Evolutionary conservation across 2,888 invertebrate species (phyloP).

Genomic region (Eilema griseolum): DNA sequence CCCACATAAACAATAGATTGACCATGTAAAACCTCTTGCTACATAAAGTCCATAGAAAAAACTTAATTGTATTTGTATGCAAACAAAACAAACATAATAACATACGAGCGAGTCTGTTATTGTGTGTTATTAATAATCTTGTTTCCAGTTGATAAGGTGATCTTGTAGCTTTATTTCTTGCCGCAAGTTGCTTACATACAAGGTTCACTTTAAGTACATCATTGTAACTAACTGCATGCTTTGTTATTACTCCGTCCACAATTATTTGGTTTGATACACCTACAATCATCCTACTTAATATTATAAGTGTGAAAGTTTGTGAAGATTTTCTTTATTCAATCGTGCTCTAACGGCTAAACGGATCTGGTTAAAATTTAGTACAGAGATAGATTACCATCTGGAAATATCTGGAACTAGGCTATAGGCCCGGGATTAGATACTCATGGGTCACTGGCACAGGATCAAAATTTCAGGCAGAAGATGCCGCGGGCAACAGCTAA

Average conservation of each 20-base stretch:
- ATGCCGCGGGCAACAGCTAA: too few species aligned
- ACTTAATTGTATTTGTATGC: not conserved
- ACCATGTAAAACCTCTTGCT: not conserved
- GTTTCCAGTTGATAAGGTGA: slow-evolving; percentile 4
- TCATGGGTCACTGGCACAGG: too few species aligned
- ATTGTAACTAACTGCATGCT: not conserved
- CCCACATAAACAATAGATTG: not conserved
- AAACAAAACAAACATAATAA: not conserved
- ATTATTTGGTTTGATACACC: not conserved
- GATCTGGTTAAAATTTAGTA: too few species aligned
- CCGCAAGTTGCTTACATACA: not conserved
- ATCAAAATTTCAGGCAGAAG: too few species aligned
- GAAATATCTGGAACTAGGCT: too few species aligned
- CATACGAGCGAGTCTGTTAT: not conserved
- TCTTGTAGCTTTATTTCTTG: slow-evolving; percentile 2
- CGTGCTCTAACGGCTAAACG: too few species aligned
- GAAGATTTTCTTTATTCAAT: too few species aligned
- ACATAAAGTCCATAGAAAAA: not conserved
- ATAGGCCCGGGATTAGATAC: too few species aligned
- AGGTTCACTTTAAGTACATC: not conserved
- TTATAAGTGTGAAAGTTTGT: too few species aligned
- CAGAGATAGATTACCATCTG: too few species aligned
- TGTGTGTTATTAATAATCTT: slow-evolving; percentile 1
- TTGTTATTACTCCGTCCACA: not conserved
- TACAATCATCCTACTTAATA: not conserved